These are phyloP conservation scores for Lepisosteus oculatus DNA, from an alignment of 2,113 vertebrate species.

Conservation along the genomic window DNA sequence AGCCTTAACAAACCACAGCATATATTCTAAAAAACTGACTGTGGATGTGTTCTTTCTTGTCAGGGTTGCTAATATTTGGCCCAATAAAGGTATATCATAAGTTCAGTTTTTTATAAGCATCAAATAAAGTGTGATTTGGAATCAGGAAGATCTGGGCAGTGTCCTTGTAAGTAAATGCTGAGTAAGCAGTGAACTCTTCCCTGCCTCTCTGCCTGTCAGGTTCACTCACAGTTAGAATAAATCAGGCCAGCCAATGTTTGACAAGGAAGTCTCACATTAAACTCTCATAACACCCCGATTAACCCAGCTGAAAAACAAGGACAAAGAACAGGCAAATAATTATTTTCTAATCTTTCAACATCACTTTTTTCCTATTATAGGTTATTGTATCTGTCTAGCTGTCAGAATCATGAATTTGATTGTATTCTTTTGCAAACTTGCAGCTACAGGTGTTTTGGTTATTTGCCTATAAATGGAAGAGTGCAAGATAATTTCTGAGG, in stretches of 20 bases:
- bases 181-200: conserved; percentile 12
- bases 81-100: too few relatives aligned
- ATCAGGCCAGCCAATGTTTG: conserved; percentile 19
- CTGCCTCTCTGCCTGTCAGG: conserved; percentile 14
- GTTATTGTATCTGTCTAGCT: neutral
- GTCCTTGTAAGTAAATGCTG: conserved; percentile 22
- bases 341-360: conserved; percentile 11
- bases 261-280: neutral
- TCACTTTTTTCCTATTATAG: conserved; percentile 1
- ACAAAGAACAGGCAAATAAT: conserved; percentile 10
- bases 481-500: too few relatives aligned
- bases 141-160: neutral
- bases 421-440: too few relatives aligned
- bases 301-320: neutral
- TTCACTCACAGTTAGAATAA: conserved; percentile 19
- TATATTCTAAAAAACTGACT: too few relatives aligned
- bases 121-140: neutral
- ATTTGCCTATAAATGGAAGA: too few relatives aligned
- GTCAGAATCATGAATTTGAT: too few relatives aligned
- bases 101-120: neutral
- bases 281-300: conserved; percentile 8
- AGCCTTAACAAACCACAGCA: too few relatives aligned
- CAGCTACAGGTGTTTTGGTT: too few relatives aligned
- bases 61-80: too few relatives aligned
- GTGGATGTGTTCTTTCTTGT: too few relatives aligned